Evolutionary conservation across 92 coral and sea anemone genomes (phyloP).

Genomic region (Bergia puertoricense): DNA sequence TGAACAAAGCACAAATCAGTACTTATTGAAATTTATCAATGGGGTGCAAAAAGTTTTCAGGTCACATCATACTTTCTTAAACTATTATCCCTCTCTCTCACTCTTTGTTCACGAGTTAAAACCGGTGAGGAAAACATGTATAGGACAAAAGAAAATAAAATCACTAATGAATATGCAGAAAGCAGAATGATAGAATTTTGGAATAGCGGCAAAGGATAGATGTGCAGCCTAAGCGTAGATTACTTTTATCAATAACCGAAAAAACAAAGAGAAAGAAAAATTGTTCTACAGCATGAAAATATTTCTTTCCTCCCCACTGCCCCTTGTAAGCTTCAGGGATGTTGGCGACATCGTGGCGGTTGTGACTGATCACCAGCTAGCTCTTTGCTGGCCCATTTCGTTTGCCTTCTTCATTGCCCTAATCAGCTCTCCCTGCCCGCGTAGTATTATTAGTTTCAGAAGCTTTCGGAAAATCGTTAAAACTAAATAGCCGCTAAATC

Average conservation of each 20-base stretch:
- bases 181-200: background rate
- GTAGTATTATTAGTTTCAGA: no score
- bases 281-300: no score
- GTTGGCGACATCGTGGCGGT: no score
- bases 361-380: no score
- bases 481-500: no score
- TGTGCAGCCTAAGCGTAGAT: background rate
- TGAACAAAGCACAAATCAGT: background rate
- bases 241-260: background rate
- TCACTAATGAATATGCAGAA: background rate
- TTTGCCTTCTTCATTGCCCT: no score
- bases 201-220: background rate
- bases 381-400: no score
- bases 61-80: background rate
- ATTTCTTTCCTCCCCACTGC: no score
- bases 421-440: no score
- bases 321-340: no score
- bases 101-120: background rate
- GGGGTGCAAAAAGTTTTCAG: background rate
- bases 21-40: background rate
- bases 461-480: no score
- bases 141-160: background rate
- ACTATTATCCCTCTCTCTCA: background rate
- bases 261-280: background rate
- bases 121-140: background rate